Evolutionary conservation across 64 coral and sea anemone species (phyloP).

Genomic region (Actinia tenebrosa): DNA sequence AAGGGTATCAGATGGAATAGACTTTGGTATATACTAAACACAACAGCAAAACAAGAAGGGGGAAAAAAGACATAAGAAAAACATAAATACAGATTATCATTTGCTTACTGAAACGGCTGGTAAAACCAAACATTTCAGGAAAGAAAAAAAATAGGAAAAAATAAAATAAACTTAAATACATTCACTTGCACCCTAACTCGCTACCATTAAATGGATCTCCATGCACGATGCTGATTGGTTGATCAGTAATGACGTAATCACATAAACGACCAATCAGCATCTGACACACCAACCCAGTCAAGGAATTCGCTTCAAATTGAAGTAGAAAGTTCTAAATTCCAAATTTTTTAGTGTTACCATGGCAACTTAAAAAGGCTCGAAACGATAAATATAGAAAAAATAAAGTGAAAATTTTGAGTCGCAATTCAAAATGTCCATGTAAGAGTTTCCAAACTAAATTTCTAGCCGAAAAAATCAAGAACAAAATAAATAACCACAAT

Average conservation of each 20-base stretch:
- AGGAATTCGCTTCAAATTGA: background rate
- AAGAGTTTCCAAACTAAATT: background rate
- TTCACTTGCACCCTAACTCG: constrained; percentile 3
- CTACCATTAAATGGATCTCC: background rate
- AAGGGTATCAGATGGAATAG: background rate
- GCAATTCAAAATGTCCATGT: background rate
- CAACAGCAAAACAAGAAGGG: background rate
- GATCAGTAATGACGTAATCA: background rate
- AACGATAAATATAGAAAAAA: background rate
- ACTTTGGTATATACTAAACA: background rate
- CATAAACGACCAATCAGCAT: background rate
- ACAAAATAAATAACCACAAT: background rate
- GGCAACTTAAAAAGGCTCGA: background rate
- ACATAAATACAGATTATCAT: background rate
- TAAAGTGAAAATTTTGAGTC: too few species aligned
- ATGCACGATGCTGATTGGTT: background rate
- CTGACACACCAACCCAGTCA: background rate
- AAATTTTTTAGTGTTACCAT: background rate
- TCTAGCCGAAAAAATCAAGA: background rate
- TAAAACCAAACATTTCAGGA: background rate
- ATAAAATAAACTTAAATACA: background rate
- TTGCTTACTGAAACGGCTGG: background rate
- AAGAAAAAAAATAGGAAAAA: background rate
- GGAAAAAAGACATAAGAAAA: background rate
- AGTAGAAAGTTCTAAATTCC: background rate